Evolutionary conservation across 2,797 vertebrate genomes (phyloP), one percentile per base, ranked within the genome.

Genomic region (Anisognathus igniventris): DNA sequence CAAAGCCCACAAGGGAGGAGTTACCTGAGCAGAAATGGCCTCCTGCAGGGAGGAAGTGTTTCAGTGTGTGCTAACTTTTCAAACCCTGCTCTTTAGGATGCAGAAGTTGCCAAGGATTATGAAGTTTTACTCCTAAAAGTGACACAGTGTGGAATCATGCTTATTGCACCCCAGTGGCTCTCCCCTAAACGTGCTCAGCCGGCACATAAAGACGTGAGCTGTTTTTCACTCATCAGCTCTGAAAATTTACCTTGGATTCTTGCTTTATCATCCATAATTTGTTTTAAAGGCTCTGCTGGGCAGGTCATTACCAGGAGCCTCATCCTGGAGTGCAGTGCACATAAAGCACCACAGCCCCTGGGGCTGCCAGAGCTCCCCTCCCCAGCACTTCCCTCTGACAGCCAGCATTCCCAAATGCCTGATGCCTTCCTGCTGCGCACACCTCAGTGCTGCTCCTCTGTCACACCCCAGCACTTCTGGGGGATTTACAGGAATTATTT

Each of bases 71-170:
- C 9, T 31, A 50, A 62, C 73, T 92, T 84, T 62, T 61, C 58
- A 61, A 80, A 65, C 35, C 21, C 39, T 37, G 39, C 79, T 68
- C 78, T 94, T 88, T 51, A 83, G 58, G 62, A 80, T 70, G 88
- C 76, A 68, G 66, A 65, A 62, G 44, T 74, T 92, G 76, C 86
- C 82, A 45, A 65, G 50, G 50, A 90, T 92, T 93, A 74, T 93
- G 85, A 92, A 95, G 87, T 88, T 95, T 88, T 83, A 27, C 78
- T 90, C 79, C 76, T 91, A 81, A 74, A 95, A 91, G 73, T 88
- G 91, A 79, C 82, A 68, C 39, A 44, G 81, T 42, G 82, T 47
- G 35, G 50, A 90, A 67, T 56, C 4, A 3, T 58, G 47, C 47
- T 84, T 70, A 91, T 23, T 75, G 73, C 76, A 88, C 92, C 79